Evolutionary conservation across 1,140 invertebrate genomes (phyloP).

Genomic region (Holcopasites calliopsidis): DNA sequence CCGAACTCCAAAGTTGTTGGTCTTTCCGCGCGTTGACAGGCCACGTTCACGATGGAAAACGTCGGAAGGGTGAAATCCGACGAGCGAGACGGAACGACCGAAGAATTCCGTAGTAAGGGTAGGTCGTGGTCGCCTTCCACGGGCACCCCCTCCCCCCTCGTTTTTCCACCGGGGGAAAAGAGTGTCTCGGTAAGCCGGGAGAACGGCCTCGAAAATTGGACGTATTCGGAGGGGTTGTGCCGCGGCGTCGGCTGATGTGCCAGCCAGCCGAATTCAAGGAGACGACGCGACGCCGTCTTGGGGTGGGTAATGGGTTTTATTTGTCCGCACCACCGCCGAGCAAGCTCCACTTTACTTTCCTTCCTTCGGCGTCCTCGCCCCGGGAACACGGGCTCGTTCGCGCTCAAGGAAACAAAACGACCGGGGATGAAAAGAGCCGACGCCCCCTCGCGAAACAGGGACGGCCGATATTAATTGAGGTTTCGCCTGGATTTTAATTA

Average conservation of each 20-base stretch:
- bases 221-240: slow-evolving; percentile 27
- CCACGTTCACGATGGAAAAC: slow-evolving; percentile 53
- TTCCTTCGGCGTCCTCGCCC: slow-evolving; percentile 27
- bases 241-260: slow-evolving; percentile 36
- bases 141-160: slow-evolving; percentile 62
- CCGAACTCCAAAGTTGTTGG: slow-evolving; percentile 55
- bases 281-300: slow-evolving; percentile 49
- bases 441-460: slow-evolving; percentile 35
- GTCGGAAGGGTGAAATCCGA: not conserved
- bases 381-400: slow-evolving; percentile 30
- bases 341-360: slow-evolving; percentile 53
- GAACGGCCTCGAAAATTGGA: slow-evolving; percentile 26
- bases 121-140: slow-evolving; percentile 73
- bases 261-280: slow-evolving; percentile 38
- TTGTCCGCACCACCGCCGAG: slow-evolving; percentile 64
- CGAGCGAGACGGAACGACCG: slow-evolving; percentile 46
- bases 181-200: slow-evolving; percentile 45
- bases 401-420: slow-evolving; percentile 30
- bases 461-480: slow-evolving; percentile 76
- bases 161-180: slow-evolving; percentile 71
- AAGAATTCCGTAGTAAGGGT: slow-evolving; percentile 71
- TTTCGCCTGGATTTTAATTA: slow-evolving; percentile 76
- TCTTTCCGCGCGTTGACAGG: slow-evolving; percentile 16
- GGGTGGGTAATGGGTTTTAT: slow-evolving; percentile 78
- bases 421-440: slow-evolving; percentile 17